These are phyloP conservation scores for Philhelius pedissequus DNA, from an alignment of 2,888 invertebrate genomes.

Conservation along the genomic window DNA sequence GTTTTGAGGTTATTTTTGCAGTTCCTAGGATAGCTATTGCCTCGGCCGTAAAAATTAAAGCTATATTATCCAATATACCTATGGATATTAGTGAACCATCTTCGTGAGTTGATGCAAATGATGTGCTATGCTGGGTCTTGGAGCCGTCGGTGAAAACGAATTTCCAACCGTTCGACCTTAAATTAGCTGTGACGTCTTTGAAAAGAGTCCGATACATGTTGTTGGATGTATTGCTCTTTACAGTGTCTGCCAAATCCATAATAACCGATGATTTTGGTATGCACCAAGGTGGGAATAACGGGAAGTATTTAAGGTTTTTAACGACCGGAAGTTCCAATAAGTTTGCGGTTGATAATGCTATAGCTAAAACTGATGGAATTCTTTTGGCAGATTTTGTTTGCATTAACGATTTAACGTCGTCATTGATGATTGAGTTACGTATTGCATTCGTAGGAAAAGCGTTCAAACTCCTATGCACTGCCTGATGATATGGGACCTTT, in stretches of 20 bases:
- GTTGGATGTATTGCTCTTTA: background rate
- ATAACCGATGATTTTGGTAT: background rate
- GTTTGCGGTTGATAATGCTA: too few relatives aligned
- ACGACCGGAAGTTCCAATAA: background rate
- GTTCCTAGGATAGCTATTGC: background rate
- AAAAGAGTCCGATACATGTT: background rate
- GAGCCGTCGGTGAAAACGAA: background rate
- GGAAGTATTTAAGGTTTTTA: background rate
- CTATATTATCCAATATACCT: background rate
- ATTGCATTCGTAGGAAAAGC: background rate
- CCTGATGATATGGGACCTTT: too few relatives aligned
- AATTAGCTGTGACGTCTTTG: background rate
- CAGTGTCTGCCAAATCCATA: background rate
- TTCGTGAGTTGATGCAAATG: background rate
- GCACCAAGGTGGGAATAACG: background rate
- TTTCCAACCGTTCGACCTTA: background rate
- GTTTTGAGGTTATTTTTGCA: background rate
- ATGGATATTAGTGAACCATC: background rate
- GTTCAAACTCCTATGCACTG: background rate
- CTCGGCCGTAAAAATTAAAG: background rate
- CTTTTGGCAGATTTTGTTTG: too few relatives aligned
- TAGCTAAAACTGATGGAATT: too few relatives aligned
- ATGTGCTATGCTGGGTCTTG: background rate
- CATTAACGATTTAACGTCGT: too few relatives aligned
- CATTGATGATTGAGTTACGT: background rate